Conservation (phyloP, 2,113 vertebrate species). For the Colaptes auratus region DNA sequence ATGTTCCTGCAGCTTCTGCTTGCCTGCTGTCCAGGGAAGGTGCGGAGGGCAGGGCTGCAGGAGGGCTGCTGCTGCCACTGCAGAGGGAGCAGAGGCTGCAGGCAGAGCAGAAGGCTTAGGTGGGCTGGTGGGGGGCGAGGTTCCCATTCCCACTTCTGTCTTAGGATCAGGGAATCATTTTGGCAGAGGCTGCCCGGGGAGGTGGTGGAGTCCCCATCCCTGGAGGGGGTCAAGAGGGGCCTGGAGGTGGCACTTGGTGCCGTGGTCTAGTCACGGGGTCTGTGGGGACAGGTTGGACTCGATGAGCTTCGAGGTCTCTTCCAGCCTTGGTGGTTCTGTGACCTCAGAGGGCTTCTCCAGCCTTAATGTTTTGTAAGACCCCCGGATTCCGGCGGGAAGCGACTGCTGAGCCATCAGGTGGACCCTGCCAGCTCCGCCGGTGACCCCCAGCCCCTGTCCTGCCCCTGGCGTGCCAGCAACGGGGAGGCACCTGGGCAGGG, state of each 20-base stretch:
- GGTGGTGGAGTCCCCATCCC: too few relatives aligned
- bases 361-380: too few relatives aligned
- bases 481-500: not conserved
- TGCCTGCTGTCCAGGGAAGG: constrained; percentile 1
- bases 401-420: not conserved
- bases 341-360: too few relatives aligned
- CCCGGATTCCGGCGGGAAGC: not conserved
- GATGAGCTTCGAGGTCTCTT: too few relatives aligned
- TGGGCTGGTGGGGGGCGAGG: not conserved
- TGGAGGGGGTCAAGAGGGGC: too few relatives aligned
- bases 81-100: not conserved
- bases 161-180: not conserved
- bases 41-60: constrained; percentile 5
- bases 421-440: not conserved
- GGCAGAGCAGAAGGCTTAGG: not conserved
- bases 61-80: not conserved
- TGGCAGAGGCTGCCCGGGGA: too few relatives aligned
- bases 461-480: not conserved
- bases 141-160: not conserved
- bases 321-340: too few relatives aligned
- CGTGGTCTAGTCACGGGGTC: too few relatives aligned
- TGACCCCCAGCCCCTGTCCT: rapidly evolving
- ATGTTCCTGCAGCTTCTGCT: constrained; percentile 15
- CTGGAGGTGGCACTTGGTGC: too few relatives aligned
- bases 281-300: too few relatives aligned